A percentile compares a stretch with the other conserved stretches of the same genome.
These are phyloP conservation scores for Pemphredon lugubris DNA, from an alignment of 2,888 invertebrate species.

Conservation along the genomic window DNA sequence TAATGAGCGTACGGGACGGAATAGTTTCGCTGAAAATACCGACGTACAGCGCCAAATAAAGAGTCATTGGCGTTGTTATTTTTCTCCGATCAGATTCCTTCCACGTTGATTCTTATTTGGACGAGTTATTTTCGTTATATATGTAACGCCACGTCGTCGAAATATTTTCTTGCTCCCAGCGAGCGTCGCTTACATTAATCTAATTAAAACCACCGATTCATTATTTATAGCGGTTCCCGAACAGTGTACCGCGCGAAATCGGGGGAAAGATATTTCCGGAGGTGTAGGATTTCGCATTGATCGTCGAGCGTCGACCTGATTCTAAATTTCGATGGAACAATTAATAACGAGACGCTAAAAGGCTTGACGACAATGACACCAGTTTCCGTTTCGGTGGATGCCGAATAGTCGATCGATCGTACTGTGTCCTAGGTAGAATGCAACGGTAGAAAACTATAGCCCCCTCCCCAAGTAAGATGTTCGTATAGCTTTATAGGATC, in stretches of 20 bases:
- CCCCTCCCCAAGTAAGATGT: too few relatives aligned
- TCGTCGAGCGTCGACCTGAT: slow-evolving; percentile 35
- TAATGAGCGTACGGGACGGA: background rate
- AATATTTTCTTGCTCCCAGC: slow-evolving; percentile 18
- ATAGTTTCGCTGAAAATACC: background rate
- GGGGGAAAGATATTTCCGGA: slow-evolving; percentile 53
- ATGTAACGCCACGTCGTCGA: too few relatives aligned
- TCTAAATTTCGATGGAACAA: slow-evolving; percentile 26
- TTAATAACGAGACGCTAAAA: background rate
- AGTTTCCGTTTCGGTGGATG: slow-evolving; percentile 9
- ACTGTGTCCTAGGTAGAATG: too few relatives aligned
- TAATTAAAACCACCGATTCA: slow-evolving; percentile 44
- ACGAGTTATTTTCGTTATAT: too few relatives aligned
- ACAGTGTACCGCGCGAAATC: slow-evolving; percentile 30
- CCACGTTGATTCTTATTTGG: background rate
- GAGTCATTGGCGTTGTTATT: too few relatives aligned
- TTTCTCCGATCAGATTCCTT: too few relatives aligned
- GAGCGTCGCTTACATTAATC: slow-evolving; percentile 40
- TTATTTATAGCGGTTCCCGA: slow-evolving; percentile 42
- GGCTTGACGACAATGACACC: background rate
- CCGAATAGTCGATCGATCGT: too few relatives aligned
- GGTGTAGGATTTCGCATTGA: slow-evolving; percentile 42
- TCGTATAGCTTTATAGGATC: too few relatives aligned
- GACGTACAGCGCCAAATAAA: background rate
- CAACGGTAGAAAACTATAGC: too few relatives aligned